Percentiles rank a stretch among this genome's conserved stretches.
Evolutionary conservation across 1,140 invertebrate genomes (phyloP).

Genomic region (Zaprionus tsacasi): DNA sequence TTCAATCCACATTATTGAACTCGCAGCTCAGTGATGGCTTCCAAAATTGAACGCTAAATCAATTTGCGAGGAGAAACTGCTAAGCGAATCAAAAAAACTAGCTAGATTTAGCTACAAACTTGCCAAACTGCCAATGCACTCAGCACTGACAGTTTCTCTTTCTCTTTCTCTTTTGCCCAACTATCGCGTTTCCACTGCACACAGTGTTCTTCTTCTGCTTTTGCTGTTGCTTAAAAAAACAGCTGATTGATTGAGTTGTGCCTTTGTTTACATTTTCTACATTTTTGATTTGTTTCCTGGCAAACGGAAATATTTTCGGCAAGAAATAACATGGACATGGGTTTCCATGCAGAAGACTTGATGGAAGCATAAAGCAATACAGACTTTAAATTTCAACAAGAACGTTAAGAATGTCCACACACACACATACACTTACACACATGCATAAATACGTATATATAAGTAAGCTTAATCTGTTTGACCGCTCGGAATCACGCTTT

Average conservation of each 20-base stretch:
- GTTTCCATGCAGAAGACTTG: background rate
- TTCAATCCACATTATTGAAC: background rate
- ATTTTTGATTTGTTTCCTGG: constrained; percentile 6
- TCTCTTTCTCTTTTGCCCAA: background rate
- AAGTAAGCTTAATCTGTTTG: background rate
- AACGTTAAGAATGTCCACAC: background rate
- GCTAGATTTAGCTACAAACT: background rate
- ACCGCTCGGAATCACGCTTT: background rate
- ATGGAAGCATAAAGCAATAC: background rate
- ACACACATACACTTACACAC: background rate
- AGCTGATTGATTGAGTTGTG: constrained; percentile 9
- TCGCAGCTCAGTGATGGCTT: background rate
- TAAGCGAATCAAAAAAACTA: background rate
- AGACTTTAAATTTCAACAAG: background rate
- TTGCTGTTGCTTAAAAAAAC: constrained; percentile 8
- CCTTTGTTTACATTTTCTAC: constrained; percentile 5
- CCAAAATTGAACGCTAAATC: background rate
- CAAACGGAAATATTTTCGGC: constrained; percentile 5
- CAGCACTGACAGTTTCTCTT: background rate
- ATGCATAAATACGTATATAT: background rate
- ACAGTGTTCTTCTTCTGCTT: background rate
- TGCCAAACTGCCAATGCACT: background rate
- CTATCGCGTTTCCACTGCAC: background rate
- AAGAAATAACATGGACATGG: constrained; percentile 1
- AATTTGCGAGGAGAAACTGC: background rate